Evolutionary conservation across 37 sponge, comb jelly and placozoan species (phyloP).

Genomic region (Theonella swinhoei): DNA sequence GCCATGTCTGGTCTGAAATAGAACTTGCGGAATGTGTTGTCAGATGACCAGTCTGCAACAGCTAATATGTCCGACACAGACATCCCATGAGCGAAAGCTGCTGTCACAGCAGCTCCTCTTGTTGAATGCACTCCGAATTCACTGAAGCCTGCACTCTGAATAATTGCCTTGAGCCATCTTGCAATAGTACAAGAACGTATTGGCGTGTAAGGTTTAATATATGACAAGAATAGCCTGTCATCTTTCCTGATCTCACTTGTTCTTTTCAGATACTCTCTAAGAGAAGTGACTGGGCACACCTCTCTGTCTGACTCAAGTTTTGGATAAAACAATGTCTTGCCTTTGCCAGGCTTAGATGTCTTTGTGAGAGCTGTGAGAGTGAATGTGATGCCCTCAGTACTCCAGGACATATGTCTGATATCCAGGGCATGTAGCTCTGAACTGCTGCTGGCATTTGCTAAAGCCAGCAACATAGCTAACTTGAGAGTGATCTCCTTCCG

Average conservation of each 20-base stretch:
- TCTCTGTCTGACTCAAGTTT: too few species aligned
- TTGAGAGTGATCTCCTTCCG: background rate
- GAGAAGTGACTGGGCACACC: too few species aligned
- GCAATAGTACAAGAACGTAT: conserved; percentile 8
- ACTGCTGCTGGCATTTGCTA: background rate
- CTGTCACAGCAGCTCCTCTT: background rate
- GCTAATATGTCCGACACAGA: too few species aligned
- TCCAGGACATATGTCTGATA: background rate
- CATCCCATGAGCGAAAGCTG: background rate
- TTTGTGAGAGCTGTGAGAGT: background rate
- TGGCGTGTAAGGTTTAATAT: background rate
- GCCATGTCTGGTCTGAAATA: too few species aligned
- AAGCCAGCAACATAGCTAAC: background rate
- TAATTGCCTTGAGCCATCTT: conserved; percentile 1
- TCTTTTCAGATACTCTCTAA: too few species aligned
- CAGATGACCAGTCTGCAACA: too few species aligned
- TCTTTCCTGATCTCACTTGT: too few species aligned
- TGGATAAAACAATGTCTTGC: too few species aligned
- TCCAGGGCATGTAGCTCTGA: background rate
- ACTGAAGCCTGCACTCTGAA: background rate
- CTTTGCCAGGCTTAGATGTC: background rate
- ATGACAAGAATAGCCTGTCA: background rate
- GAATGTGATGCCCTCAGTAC: background rate
- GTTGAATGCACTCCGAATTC: background rate
- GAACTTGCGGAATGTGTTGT: too few species aligned